Percentiles rank a stretch among this genome's conserved stretches.
These are phyloP conservation scores for Copsychus sechellarum DNA, from an alignment of 2,113 vertebrate species.

Conservation along the genomic window DNA sequence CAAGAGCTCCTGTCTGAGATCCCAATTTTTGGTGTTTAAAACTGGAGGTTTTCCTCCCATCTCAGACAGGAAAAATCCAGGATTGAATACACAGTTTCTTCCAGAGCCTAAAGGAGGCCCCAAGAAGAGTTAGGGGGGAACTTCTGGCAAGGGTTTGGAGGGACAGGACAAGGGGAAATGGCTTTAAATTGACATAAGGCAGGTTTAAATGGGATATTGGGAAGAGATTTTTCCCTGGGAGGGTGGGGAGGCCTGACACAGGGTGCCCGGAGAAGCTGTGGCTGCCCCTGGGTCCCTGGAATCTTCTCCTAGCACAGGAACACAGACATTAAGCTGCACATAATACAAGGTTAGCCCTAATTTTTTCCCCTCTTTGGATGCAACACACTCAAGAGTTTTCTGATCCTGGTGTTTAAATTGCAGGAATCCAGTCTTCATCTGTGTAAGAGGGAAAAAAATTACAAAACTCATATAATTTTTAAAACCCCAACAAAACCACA, in stretches of 20 bases:
- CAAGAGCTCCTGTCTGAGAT: background rate
- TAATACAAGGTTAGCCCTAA: fast-evolving
- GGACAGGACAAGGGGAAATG: background rate
- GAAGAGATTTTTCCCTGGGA: background rate
- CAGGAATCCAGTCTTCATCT: background rate
- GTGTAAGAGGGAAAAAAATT: background rate
- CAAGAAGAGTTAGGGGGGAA: background rate
- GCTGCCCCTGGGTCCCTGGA: background rate
- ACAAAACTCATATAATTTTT: background rate
- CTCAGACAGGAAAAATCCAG: background rate
- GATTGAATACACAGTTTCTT: background rate
- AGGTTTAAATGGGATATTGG: background rate
- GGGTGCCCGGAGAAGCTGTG: background rate
- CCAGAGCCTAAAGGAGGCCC: too few species aligned
- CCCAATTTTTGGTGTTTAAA: fast-evolving
- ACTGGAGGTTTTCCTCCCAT: background rate
- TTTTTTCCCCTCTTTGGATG: background rate
- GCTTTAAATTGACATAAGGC: background rate
- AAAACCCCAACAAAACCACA: background rate
- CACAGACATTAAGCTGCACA: background rate
- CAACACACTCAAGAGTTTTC: background rate
- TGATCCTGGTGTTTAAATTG: background rate
- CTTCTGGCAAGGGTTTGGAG: background rate
- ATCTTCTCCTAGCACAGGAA: background rate
- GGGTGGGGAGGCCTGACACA: background rate